Base-by-base conservation (phyloP, 2,888 invertebrate species). In the Silvanus unidentatus region DNA sequence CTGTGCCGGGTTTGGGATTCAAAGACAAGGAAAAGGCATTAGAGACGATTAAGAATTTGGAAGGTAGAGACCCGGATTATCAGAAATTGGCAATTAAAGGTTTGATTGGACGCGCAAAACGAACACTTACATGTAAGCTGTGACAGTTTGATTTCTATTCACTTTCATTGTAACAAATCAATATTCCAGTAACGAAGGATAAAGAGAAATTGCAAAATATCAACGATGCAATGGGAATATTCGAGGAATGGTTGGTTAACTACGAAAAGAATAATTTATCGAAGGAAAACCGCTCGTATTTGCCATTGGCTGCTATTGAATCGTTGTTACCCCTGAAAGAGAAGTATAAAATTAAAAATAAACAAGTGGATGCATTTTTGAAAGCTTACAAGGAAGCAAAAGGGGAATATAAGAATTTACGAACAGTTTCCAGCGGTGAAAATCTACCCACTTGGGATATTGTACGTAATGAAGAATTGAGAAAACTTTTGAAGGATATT, bases 21-120 rank as follows among this genome's bases (percentile, higher is more conserved):
- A 88, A 88, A 65, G 86, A 88, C 65, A 81, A 81, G 64, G 81
- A 77, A n/a, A 79, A 85, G 1, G 88, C 88, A 0, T 71, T 79
- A 51, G 79, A 78, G 41, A 86, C 87, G 0, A 70, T 88, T 4
- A 74, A 79, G 66, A 74, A 75, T 66, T 69, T 88, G 49, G 77
- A 84, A 54, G 88, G 84, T 1, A 72, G 88, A 9, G 88, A 88
- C 71, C 81, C 86, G 0, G 84, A 85, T 45, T 88, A 88, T 68
- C 87, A 88, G 71, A 81, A 78, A 62, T 69, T 88, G 43, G 86
- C 86, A 0, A 73, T 86, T 10, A 81, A 79, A 58, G 86, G 86
- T 1, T 73, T 86, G 2, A 75, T 86, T 14, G 84, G 84, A 4
- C 75, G 84, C 43, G 86, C 86, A 0, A 83, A 84, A 62, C 75